Evolutionary conservation across 2,113 vertebrate genomes (phyloP).

Genomic region (Tautogolabrus adspersus): DNA sequence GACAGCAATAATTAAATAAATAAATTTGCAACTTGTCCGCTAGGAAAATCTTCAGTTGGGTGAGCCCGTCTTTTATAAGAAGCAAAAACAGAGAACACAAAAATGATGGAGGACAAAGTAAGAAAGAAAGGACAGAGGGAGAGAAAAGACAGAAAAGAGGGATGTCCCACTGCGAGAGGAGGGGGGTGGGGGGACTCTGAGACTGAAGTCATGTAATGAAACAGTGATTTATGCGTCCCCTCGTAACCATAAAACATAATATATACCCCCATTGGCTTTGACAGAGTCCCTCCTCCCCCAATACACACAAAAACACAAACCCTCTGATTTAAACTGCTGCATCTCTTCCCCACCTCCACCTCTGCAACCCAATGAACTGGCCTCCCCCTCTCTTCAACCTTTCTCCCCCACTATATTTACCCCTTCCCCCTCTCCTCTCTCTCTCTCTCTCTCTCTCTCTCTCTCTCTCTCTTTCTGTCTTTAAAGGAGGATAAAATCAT

Average conservation of each 20-base stretch:
- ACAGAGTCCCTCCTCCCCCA: slow-evolving; percentile 51
- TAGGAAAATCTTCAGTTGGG: too few relatives aligned
- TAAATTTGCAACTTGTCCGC: too few relatives aligned
- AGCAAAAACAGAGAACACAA: too few relatives aligned
- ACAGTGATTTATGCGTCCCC: slow-evolving; percentile 80
- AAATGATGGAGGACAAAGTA: background rate
- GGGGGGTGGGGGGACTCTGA: slow-evolving; percentile 35
- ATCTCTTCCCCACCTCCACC: slow-evolving; percentile 55
- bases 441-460: background rate
- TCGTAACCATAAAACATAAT: slow-evolving; percentile 78
- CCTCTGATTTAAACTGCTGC: slow-evolving; percentile 52
- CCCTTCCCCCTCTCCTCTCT: slow-evolving; percentile 32
- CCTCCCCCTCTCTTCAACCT: slow-evolving; percentile 42
- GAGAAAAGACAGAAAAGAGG: slow-evolving; percentile 21
- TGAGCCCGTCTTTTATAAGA: too few relatives aligned
- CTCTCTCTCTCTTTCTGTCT: slow-evolving; percentile 44
- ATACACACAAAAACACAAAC: slow-evolving; percentile 40
- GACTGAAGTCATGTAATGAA: slow-evolving; percentile 77
- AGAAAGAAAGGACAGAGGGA: slow-evolving; percentile 3
- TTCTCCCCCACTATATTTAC: slow-evolving; percentile 35
- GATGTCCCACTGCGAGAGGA: slow-evolving; percentile 30
- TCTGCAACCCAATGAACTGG: slow-evolving; percentile 36
- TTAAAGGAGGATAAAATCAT: slow-evolving; percentile 70
- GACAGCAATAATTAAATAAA: too few relatives aligned
- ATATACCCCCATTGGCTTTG: slow-evolving; percentile 67